Evolutionary conservation across 2,888 invertebrate genomes (phyloP), one percentile per base, ranked within the genome.

Genomic region (Synergus itoensis): DNA sequence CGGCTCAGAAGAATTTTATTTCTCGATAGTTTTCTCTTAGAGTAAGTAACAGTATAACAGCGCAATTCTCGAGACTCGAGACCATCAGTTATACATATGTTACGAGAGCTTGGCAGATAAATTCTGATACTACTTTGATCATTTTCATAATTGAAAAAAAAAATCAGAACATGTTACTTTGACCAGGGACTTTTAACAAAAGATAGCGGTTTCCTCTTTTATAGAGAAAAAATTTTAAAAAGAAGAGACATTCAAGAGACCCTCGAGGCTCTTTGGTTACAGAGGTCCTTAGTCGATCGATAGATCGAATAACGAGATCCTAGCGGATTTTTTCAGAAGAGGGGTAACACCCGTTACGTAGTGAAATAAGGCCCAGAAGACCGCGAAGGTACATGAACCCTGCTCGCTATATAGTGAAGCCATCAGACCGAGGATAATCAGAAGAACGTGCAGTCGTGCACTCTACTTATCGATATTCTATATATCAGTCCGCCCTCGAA

Each of bases 401-500:
- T 81, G 81, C 18, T 48, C 60, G 28, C 77, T 65, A 65, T 77
- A 82, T 77, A 82, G 80, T 83, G 77, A 78, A 84, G 77, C 81
- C 87, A 82, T 65, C 83, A 77, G 82, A 81, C 81, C 82, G 84
- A 78, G 83, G 82, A 85, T 88, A 88, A 89, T 87, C 85, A 85
- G 80, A 83, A 84, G 85, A 84, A 82, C 28, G 28, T 28, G 28
- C 28, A 28, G 28, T 28, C 80, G 84, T 81, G 84, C 77, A 82
- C 82, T 86, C 81, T 78, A 80, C 83, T 18, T 73, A 53, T 73
- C 73, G 48, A 73, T 73, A 73, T 73, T 73, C 73, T 28, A 28
- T 73, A 48, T 53, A 73, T 53, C 48, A 53, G 48, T 73, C 53
- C 73, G 53, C 73, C 73, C 48, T 73, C 73, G 36, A 28, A 73